Percentiles rank a stretch among this genome's conserved stretches.
Conservation (phyloP, 2,797 vertebrate genomes). For the Anniella stebbinsi region DNA sequence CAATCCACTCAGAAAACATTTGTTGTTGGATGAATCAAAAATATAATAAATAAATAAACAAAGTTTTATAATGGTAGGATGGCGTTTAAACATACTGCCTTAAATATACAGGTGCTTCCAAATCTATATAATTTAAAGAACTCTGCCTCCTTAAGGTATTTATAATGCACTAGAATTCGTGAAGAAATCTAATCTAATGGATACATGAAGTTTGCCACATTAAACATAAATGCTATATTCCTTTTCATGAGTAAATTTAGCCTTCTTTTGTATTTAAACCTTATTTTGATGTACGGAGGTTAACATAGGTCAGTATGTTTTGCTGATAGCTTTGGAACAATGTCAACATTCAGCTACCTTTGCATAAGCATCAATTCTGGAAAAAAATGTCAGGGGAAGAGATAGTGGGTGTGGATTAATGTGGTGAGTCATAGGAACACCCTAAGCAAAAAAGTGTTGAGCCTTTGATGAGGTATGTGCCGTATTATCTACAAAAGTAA, state of each 20-base stretch:
- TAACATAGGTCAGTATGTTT: slow-evolving; percentile 20
- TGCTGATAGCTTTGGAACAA: not conserved
- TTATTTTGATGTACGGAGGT: slow-evolving; percentile 29
- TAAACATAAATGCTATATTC: not conserved
- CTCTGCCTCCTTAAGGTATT: not conserved
- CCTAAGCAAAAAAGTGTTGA: slow-evolving; percentile 44
- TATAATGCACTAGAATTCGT: not conserved
- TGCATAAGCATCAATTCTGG: slow-evolving; percentile 30
- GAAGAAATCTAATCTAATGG: slow-evolving; percentile 4
- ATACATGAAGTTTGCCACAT: not conserved
- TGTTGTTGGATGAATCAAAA: too few species aligned
- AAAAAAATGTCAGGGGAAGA: slow-evolving; percentile 23
- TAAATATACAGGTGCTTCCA: not conserved
- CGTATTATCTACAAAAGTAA: slow-evolving; percentile 57
- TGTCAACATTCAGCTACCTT: slow-evolving; percentile 20
- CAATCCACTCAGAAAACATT: too few species aligned
- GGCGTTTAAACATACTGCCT: not conserved
- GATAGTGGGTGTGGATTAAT: slow-evolving; percentile 48
- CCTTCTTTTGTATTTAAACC: not conserved
- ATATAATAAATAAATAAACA: too few species aligned
- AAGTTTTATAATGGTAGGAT: not conserved
- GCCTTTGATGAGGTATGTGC: slow-evolving; percentile 62
- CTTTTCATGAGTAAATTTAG: slow-evolving; percentile 9
- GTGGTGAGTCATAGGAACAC: slow-evolving; percentile 53
- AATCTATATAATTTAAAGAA: not conserved